Evolutionary conservation across 2,888 invertebrate species (phyloP), one percentile per base, ranked within the genome.

Genomic region (Ochropleura plecta): DNA sequence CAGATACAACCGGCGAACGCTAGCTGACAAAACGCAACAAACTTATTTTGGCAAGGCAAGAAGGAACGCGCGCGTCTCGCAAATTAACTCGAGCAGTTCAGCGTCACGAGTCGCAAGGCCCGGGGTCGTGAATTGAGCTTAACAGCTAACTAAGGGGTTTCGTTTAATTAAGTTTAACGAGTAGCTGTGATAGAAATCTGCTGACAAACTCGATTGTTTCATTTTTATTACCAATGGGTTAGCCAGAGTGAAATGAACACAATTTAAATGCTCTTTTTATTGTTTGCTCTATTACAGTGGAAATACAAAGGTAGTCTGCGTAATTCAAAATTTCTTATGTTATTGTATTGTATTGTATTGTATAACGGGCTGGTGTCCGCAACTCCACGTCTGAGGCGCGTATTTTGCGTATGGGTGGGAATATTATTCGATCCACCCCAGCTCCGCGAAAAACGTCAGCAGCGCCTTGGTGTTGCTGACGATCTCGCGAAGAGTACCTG

Each of bases 141-240:
- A n/a, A 70, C 53, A 55, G 84, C 81, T 79, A 64, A 75, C 67
- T 75, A 51, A 64, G 76, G 64, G 60, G 72, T 72, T 83, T 64
- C 51, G 42, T 70, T 84, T 81, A 81, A 81, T 81, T 84, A 84
- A 84, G 16, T 74, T 66, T 84, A 69, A 70, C 70, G 70, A 64
- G 44, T 55, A 14, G 7, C 46, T 30, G 55, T n/a, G 64, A 59
- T 57, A 60, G 55, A 53, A 67, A 70, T 64, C 75, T 81, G 69
- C 81, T 66, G 63, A 68, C 62, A 55, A 73, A 51, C 42, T 59
- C 18, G 20, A 62, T 53, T 77, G 30, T 18, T 66, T 55, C 30
- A 73, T 83, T 79, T 72, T 64, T 14, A 63, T 51, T 16, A 20
- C 46, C 42, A 18, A 59, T 78, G 20, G 49, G 18, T n/a, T 46